A percentile compares a stretch with the other conserved stretches of the same genome.
These are phyloP conservation scores for Ryuthela nishihirai DNA, from an alignment of 2,888 invertebrate species.

Conservation along the genomic window DNA sequence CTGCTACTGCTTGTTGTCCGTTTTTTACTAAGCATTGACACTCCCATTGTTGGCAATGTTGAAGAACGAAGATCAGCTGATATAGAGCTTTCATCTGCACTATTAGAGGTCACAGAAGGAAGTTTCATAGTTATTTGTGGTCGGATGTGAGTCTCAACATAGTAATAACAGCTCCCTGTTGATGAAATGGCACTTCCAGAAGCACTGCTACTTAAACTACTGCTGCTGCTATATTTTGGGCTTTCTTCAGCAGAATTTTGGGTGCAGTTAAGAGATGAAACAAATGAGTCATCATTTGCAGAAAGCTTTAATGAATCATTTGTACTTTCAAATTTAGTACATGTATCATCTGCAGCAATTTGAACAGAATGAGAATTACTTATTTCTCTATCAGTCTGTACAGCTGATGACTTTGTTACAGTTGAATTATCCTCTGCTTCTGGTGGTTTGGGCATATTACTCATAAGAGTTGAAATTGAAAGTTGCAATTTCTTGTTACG, in stretches of 20 bases:
- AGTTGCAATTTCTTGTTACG: conserved; percentile 25
- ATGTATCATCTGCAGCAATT: conserved; percentile 9
- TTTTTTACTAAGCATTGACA: conserved; percentile 51
- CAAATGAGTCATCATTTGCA: conserved; percentile 23
- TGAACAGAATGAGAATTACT: not conserved
- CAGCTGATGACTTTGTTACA: conserved; percentile 15
- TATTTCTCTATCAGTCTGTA: conserved; percentile 23
- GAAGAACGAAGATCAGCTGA: conserved; percentile 34
- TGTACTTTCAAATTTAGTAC: no score
- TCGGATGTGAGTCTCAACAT: conserved; percentile 32
- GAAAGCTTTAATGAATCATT: conserved; percentile 7
- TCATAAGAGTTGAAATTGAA: conserved; percentile 27
- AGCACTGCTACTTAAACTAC: conserved; percentile 30
- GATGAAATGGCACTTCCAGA: conserved; percentile 35
- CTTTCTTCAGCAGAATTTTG: conserved; percentile 17
- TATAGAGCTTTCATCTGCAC: conserved; percentile 20
- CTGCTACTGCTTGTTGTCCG: conserved; percentile 40
- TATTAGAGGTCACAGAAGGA: conserved; percentile 21
- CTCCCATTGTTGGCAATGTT: conserved; percentile 48
- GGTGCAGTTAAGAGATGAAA: conserved; percentile 4
- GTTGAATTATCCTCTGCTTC: conserved; percentile 9
- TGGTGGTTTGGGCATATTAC: conserved; percentile 30
- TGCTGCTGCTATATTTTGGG: conserved; percentile 22
- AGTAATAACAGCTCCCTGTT: conserved; percentile 29
- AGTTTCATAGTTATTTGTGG: conserved; percentile 28